Percentiles rank a stretch among this genome's conserved stretches.
Evolutionary conservation across 1,140 invertebrate species (phyloP).

Genomic region (Manduca sexta): DNA sequence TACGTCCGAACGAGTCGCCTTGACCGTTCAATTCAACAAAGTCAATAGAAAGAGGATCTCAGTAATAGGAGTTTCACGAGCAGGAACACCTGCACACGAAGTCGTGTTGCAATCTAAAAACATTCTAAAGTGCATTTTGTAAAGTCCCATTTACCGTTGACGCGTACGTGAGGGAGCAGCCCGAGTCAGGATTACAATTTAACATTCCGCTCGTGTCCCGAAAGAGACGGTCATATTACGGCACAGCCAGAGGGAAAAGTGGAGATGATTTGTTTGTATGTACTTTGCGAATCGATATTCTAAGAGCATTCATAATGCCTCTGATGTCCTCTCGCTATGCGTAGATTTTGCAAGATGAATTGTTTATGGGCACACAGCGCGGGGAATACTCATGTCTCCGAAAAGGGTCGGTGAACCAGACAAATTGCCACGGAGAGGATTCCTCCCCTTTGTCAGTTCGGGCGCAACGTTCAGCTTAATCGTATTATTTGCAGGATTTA

Average conservation of each 20-base stretch:
- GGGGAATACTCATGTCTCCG: constrained; percentile 25
- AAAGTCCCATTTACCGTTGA: constrained; percentile 31
- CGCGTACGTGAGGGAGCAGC: constrained; percentile 16
- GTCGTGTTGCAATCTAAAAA: constrained; percentile 25
- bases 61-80: constrained; percentile 25
- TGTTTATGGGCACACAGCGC: constrained; percentile 34
- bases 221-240: constrained; percentile 30
- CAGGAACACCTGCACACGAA: constrained; percentile 27
- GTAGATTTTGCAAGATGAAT: constrained; percentile 46
- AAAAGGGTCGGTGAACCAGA: constrained; percentile 55
- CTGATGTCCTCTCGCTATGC: constrained; percentile 21
- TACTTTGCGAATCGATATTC: constrained; percentile 36
- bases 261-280: constrained; percentile 25
- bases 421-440: constrained; percentile 46
- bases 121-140: constrained; percentile 28
- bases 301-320: constrained; percentile 35
- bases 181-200: constrained; percentile 31
- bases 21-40: constrained; percentile 21
- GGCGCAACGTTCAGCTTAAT: constrained; percentile 40
- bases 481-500: constrained; percentile 46
- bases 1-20: constrained; percentile 5
- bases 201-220: constrained; percentile 27
- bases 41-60: constrained; percentile 21
- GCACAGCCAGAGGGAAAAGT: constrained; percentile 15
- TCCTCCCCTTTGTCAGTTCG: constrained; percentile 38